Base-by-base conservation (phyloP, 2,888 invertebrate species). In the Macaria notata region DNA sequence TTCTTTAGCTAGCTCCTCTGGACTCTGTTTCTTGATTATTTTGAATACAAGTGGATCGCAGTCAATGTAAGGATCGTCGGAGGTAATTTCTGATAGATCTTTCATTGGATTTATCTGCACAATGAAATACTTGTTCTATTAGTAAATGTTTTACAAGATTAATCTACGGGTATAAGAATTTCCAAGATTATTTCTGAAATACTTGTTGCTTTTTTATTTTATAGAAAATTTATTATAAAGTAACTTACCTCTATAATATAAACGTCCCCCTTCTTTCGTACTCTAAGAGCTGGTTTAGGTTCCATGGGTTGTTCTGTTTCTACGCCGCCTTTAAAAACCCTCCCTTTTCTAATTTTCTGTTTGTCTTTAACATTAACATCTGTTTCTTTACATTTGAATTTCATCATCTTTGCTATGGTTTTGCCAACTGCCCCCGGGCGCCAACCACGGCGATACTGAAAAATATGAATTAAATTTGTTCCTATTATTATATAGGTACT, bases 11-110 rank as follows among this genome's bases (percentile, higher is more conserved):
- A 91, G 88, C 48, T 92, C 90, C 56, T 92, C 84, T 7, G 92
- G 86, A 46, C 92, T 92, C 39, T 93, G 90, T 68, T 93, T 93
- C 72, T 94, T 94, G 0, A 92, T 90, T 30, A 95, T 94, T 76
- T 93, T 94, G 69, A 95, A 95, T 56, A 94, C 89, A 78, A 95
- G 88, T 0, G 95, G 95, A 59, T 94, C 93, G 72, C 94, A 94
- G 54, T 94, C 93, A 43, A 93, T 93, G 69, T 94, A 95, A 0
- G 95, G 95, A 75, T 94, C 93, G 67, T 94, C 94, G 62, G 92
- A 85, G 9, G 81, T 83, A 43, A 95, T 80, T 31, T 90, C 88
- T 0, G 88, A 85, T 0, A 94, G 83, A 68, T 94, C 93, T 79
- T 94, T 94, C 3, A 95, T 74, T 0, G 95, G 95, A 53, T 94